Base-by-base conservation (phyloP, 2,888 invertebrate species). In the Pyrgus malvae region DNA sequence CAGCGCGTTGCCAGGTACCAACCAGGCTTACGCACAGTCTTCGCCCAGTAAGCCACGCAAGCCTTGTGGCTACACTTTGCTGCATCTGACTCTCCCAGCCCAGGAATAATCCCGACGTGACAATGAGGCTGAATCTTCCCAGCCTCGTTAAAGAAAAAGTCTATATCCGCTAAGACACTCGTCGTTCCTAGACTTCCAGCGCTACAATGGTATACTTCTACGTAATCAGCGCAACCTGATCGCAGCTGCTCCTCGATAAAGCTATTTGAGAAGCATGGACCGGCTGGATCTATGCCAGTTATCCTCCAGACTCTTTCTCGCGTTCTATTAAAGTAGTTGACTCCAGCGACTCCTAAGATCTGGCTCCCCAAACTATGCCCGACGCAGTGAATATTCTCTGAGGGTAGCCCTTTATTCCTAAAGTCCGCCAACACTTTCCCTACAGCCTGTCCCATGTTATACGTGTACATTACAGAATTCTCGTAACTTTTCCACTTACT, bases 171-270 rank as follows among this genome's bases (percentile, higher is more conserved):
- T 14, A 92, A 64, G 0, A 91, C 87, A 21, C 83, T 76, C 1
- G 82, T 88, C 0, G 91, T 89, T 1, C 91, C 92, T 8, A 91
- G 70, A 0, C 85, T 86, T 2, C 92, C 92, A 35, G 90, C 90
- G 59, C 92, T 92, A 5, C 93, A 93, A 68, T 93, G 93, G 59
- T 92, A 88, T 0, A 91, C 88, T 70, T 93, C 93, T 0, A 93
- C 93, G 64, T 92, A 92, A 3, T 83, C 72, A 0, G 91, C 93
- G 14, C 93, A 91, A 1, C 88, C 86, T 27, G 87, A 83, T 55
- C 91, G 80, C 1, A 93, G 75, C 56, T 92, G 86, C 33, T 90
- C 78, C 14, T 84, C 74, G 1, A 81, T 76, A 0, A 80, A 68
- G 27, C 78, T 75, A 58, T 88, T 87, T 0, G 87, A 83, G 46